A percentile compares a stretch with the other conserved stretches of the same genome.
phyloP scores from a whole-genome alignment of 1,140 invertebrate genomes.

The Caenorhabditis inopinata region DNA sequence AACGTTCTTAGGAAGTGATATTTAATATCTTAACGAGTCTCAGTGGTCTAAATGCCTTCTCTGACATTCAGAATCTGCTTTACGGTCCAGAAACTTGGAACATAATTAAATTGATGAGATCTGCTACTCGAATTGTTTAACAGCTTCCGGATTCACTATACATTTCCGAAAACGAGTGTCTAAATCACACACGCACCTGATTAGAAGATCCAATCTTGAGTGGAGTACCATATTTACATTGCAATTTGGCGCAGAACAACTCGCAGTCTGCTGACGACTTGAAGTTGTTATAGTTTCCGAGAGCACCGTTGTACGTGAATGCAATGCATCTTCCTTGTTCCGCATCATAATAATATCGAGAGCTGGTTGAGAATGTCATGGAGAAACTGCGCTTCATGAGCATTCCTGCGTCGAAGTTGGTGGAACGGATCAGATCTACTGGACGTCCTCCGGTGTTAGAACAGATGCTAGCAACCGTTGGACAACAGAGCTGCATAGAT shows the following conservation, averaged over 20 bases:
- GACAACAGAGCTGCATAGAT: slow-evolving; percentile 64
- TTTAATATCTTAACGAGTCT: too few relatives aligned
- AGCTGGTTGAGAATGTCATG: slow-evolving; percentile 38
- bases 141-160: too few relatives aligned
- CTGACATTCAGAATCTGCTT: too few relatives aligned
- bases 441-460: slow-evolving; percentile 57
- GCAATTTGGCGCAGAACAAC: slow-evolving; percentile 64
- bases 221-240: slow-evolving; percentile 63
- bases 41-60: too few relatives aligned
- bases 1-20: background rate
- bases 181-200: slow-evolving; percentile 1
- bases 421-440: slow-evolving; percentile 56
- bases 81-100: too few relatives aligned
- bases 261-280: slow-evolving; percentile 61
- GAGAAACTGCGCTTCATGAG: slow-evolving; percentile 41
- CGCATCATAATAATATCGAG: slow-evolving; percentile 63
- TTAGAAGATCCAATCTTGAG: slow-evolving; percentile 64
- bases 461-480: slow-evolving; percentile 61
- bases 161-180: background rate
- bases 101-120: too few relatives aligned
- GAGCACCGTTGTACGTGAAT: slow-evolving; percentile 60
- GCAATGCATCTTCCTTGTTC: slow-evolving; percentile 62
- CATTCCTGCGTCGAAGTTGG: slow-evolving; percentile 58
- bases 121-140: too few relatives aligned
- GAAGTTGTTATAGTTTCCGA: slow-evolving; percentile 66